Evolutionary conservation across 2,888 invertebrate genomes (phyloP).

Genomic region (Drosophila meridiana): DNA sequence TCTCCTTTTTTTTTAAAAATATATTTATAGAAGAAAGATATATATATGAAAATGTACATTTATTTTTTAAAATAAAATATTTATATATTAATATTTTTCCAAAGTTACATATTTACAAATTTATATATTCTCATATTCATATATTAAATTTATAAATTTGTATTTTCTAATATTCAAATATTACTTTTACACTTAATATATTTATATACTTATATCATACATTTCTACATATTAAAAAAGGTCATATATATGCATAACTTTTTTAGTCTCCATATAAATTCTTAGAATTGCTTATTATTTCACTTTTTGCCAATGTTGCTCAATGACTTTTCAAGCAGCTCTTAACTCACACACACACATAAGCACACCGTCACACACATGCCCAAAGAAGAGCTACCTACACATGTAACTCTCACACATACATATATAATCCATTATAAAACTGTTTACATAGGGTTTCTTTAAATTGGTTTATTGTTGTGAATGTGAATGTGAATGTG

Average conservation of each 20-base stretch:
- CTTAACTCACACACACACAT: constrained; percentile 8
- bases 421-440: constrained; percentile 71
- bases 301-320: constrained; percentile 8
- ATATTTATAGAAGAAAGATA: too few relatives aligned
- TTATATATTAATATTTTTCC: too few relatives aligned
- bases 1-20: too few relatives aligned
- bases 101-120: too few relatives aligned
- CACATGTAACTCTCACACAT: constrained; percentile 14
- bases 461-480: constrained; percentile 79
- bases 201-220: too few relatives aligned
- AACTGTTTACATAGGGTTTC: constrained; percentile 77
- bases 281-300: background rate
- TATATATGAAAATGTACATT: too few relatives aligned
- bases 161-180: too few relatives aligned
- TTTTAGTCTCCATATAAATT: background rate
- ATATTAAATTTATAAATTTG: too few relatives aligned
- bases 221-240: too few relatives aligned
- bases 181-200: too few relatives aligned
- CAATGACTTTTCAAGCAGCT: constrained; percentile 3
- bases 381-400: background rate
- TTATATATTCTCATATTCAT: too few relatives aligned
- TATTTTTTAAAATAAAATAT: too few relatives aligned
- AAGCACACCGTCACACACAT: background rate
- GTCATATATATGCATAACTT: background rate
- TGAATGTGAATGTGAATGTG: constrained; percentile 26